phyloP scores from a whole-genome alignment of 2,888 invertebrate species.

The Synanthedon andrenaeformis region DNA sequence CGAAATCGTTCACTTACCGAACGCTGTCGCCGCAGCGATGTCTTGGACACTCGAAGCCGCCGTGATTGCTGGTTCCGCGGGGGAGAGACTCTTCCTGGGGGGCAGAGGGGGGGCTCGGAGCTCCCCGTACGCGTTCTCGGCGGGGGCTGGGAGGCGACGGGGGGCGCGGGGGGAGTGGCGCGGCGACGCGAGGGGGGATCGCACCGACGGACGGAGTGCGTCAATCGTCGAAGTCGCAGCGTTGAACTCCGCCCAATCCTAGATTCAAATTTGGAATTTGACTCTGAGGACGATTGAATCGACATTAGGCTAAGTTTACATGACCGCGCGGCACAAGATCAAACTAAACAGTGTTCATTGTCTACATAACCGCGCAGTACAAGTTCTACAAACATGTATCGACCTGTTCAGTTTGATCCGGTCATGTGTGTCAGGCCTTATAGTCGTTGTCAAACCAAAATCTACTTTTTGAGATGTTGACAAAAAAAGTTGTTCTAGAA shows the following conservation, averaged over 20 bases:
- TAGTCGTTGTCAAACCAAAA: no score
- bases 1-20: constrained; percentile 16
- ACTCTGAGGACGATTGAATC: not conserved
- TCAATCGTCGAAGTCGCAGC: constrained; percentile 74
- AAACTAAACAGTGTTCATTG: no score
- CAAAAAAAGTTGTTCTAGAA: no score
- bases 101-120: constrained; percentile 65
- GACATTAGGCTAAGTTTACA: no score
- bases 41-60: constrained; percentile 57
- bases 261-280: constrained; percentile 4
- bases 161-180: constrained; percentile 54
- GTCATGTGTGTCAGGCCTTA: no score
- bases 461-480: no score
- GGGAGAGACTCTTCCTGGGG: constrained; percentile 69
- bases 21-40: constrained; percentile 38
- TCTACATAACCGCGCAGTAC: no score
- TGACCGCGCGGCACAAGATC: no score
- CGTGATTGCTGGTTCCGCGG: constrained; percentile 40
- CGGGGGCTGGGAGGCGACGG: constrained; percentile 23
- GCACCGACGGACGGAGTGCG: constrained; percentile 55
- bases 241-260: constrained; percentile 75
- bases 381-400: no score
- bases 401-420: no score
- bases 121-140: constrained; percentile 58
- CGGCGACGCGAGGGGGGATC: constrained; percentile 72